Evolutionary conservation across 2,888 invertebrate genomes (phyloP).

Genomic region (Linyphia triangularis): DNA sequence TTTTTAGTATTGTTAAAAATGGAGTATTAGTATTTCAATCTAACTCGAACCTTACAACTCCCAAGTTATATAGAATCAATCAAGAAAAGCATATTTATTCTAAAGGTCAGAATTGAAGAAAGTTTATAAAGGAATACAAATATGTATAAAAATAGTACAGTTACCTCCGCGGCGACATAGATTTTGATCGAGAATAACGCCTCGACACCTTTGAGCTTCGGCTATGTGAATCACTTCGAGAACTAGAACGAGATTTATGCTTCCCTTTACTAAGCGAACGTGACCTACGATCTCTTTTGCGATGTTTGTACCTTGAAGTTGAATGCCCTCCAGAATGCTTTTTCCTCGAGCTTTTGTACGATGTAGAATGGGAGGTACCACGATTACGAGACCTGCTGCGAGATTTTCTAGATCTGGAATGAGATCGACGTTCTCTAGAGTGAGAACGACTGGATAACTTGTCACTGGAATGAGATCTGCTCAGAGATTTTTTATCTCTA

Average conservation of each 20-base stretch:
- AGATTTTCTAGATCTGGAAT: constrained; percentile 49
- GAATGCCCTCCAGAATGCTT: constrained; percentile 31
- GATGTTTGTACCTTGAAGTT: constrained; percentile 19
- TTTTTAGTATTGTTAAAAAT: too few species aligned
- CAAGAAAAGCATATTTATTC: too few species aligned
- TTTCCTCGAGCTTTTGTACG: constrained; percentile 23
- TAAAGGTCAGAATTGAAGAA: too few species aligned
- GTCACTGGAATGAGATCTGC: constrained; percentile 31
- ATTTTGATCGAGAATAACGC: constrained; percentile 56
- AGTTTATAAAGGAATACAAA: too few species aligned
- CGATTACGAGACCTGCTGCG: constrained; percentile 50
- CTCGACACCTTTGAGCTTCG: constrained; percentile 33
- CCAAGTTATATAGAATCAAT: too few species aligned
- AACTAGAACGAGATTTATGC: constrained; percentile 47
- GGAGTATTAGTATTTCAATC: too few species aligned
- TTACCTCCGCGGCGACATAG: constrained; percentile 48
- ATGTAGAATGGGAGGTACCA: neutral
- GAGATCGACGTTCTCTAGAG: constrained; percentile 41
- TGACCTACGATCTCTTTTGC: constrained; percentile 1
- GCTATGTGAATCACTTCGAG: constrained; percentile 53
- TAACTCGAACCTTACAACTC: too few species aligned
- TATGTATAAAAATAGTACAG: too few species aligned
- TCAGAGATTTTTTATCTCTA: neutral
- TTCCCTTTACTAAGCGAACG: constrained; percentile 23
- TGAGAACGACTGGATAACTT: constrained; percentile 38